Conservation (phyloP, 2,113 vertebrate genomes). For the Rhabdornis inornatus region DNA sequence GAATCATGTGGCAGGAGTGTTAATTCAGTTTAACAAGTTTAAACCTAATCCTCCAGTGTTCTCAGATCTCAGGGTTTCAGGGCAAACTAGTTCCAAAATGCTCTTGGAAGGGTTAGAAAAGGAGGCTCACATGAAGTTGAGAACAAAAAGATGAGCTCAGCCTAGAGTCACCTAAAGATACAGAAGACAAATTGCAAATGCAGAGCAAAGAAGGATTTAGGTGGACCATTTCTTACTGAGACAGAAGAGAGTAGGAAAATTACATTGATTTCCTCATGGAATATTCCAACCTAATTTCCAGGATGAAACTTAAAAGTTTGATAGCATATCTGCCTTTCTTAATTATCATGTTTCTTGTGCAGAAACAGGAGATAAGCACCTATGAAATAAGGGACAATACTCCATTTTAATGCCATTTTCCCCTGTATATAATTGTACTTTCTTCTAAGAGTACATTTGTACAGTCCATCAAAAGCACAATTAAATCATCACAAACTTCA, state of each 20-base stretch:
- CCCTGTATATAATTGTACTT: neutral
- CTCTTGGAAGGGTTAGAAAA: neutral
- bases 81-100: constrained; percentile 24
- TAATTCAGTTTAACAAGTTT: constrained; percentile 69
- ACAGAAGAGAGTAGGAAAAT: neutral
- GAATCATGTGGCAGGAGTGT: constrained; percentile 49
- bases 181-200: neutral
- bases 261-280: neutral
- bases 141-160: constrained; percentile 2
- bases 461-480: neutral
- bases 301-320: neutral
- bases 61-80: constrained; percentile 29
- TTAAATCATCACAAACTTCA: constrained; percentile 20
- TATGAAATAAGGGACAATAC: constrained; percentile 1
- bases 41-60: constrained; percentile 33
- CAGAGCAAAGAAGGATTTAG: neutral
- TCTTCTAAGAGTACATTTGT: neutral
- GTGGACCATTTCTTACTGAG: neutral
- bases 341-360: neutral
- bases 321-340: neutral
- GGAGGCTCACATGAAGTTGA: neutral
- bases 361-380: constrained; percentile 24
- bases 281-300: neutral
- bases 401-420: constrained; percentile 17
- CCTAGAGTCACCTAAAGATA: neutral